Percentiles rank a stretch among this genome's conserved stretches.
Evolutionary conservation across 1,140 invertebrate genomes (phyloP).

Genomic region (Bacillus rossius): DNA sequence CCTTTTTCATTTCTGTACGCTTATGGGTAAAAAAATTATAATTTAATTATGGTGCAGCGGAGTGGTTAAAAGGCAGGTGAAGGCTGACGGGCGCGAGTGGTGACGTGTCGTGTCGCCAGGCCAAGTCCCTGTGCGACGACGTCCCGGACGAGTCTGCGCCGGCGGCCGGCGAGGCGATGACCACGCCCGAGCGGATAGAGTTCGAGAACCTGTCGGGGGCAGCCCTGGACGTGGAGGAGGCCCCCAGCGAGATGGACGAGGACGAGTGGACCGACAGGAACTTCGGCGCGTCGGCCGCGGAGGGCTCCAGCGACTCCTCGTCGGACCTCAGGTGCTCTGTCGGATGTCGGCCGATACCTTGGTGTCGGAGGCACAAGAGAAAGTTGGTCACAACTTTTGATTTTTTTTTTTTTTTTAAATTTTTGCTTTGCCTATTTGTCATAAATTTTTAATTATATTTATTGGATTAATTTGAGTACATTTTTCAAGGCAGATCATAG

Average conservation of each 20-base stretch:
- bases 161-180: background rate
- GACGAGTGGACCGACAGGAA: conserved; percentile 92
- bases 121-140: conserved; percentile 6
- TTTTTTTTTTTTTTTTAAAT: conserved; percentile 1
- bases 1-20: too few relatives aligned
- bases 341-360: too few relatives aligned
- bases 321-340: conserved; percentile 60
- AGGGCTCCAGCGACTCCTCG: conserved; percentile 64
- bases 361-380: too few relatives aligned
- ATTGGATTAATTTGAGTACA: background rate
- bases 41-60: too few relatives aligned
- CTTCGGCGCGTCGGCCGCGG: conserved; percentile 69
- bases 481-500: too few relatives aligned
- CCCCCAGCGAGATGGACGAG: conserved; percentile 78
- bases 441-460: background rate
- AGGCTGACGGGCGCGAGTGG: too few relatives aligned
- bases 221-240: conserved; percentile 62
- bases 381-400: too few relatives aligned
- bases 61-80: too few relatives aligned
- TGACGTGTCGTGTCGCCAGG: conserved; percentile 4
- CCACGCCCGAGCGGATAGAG: conserved; percentile 78
- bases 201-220: conserved; percentile 57
- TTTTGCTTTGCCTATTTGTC: background rate
- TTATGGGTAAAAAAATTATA: too few relatives aligned
- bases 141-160: background rate